Base-by-base conservation (phyloP, 2,888 invertebrate species). In the Tribolium freemani region DNA sequence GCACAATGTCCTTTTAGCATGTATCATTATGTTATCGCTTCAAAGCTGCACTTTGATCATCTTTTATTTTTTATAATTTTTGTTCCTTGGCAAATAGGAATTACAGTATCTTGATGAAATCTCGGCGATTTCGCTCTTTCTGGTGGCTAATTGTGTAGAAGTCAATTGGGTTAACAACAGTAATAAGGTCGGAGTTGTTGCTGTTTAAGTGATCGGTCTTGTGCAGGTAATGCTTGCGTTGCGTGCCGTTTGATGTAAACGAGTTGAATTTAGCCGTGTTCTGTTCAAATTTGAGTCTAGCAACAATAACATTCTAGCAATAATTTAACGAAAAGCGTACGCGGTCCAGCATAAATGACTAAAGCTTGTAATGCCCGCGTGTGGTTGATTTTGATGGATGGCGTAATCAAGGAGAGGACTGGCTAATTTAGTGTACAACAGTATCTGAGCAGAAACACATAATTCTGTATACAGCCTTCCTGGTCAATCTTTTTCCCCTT, bases 371-470 rank as follows among this genome's bases (percentile, higher is more conserved):
- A 76, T 76, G 77, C 75, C 73, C 75, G 81, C 79, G 80, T 82
- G 82, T 76, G 80, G 81, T 79, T 81, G 81, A 82, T 81, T 82
- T 82, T 83, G 83, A 83, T 82, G 78, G 81, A 83, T 83, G 80
- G 78, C 73, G 80, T 82, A 83, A 83, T 83, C 82, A 81, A 81
- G 80, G 77, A 81, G 78, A 80, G 78, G 77, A 78, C 78, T 78
- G 74, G 78, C 75, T 79, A 78, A 78, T 79, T 79, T 79, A 80
- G 75, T 76, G 78, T 78, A 77, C 77, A 78, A 77, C 76, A 78
- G 78, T 74, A 76, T 79, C 76, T 76, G 75, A 79, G 78, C 78
- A 77, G 77, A 79, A 80, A 78, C 78, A 79, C 73, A 77, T 79
- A 79, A 79, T 79, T 80, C 78, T 76, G 75, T 78, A 78, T 78